Evolutionary conservation across 2,797 vertebrate genomes (phyloP), one percentile per base, ranked within the genome.

Genomic region (Ptychadena robeensis): DNA sequence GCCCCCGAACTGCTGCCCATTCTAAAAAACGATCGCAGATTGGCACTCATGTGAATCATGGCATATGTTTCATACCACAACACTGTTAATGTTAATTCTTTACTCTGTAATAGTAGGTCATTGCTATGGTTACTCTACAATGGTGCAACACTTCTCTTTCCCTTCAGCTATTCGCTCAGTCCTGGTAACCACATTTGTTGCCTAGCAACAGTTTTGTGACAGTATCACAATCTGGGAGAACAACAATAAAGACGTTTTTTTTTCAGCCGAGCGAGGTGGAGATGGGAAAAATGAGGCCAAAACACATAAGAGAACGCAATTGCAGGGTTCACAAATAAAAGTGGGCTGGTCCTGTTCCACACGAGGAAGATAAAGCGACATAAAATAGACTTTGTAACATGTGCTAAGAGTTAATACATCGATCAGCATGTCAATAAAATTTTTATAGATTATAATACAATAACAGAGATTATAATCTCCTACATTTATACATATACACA

Each of bases 161-260:
- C 92, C 90, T 93, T 93, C 86, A 94, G 92, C 91, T 94, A 94
- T 94, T 92, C 89, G 89, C 90, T 88, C 90, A 91, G 90, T 92
- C 88, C 88, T 66, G 73, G 92, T 92, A 94, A 93, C 92, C 89
- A 93, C 90, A 93, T 94, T 92, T 92, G 94, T 94, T 95, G 94
- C 95, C 91, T 95, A 95, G 93, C 94, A 95, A 96, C 93, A 91
- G 89, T 94, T 94, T 93, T 94, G 92, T 92, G 93, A 94, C 91
- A 94, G 88, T 91, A 93, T 92, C 90, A 91, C 90, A 93, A 89
- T 93, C 90, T 89, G 86, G 87, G 88, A 92, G 89, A 91, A 91
- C 92, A 92, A 92, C 89, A 93, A 92, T 91, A 89, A 92, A 89
- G 90, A 91, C 90, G 90, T 77, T 74, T 79, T n/a, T n/a, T 71